Conservation (phyloP, 2,888 invertebrate species). For the Ectropis crepuscularia region DNA sequence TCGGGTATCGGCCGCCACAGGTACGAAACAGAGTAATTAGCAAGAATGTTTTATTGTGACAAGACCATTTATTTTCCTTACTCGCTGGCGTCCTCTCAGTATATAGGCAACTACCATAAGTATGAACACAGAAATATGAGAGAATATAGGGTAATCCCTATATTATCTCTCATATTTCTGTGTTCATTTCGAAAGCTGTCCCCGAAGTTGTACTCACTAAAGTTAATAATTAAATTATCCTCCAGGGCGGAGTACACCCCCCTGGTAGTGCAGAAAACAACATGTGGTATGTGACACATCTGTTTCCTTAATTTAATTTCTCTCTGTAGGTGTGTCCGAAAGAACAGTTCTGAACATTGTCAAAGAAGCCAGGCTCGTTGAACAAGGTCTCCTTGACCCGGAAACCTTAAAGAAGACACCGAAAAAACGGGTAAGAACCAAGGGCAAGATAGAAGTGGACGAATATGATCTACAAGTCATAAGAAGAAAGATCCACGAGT, state of each 20-base stretch:
- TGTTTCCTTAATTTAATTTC: not conserved
- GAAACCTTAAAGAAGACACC: slow-evolving; percentile 74
- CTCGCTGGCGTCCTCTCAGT: too few species aligned
- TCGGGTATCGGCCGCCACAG: slow-evolving; percentile 77
- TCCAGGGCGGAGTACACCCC: too few species aligned
- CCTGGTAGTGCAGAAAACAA: too few species aligned
- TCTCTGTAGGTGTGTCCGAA: slow-evolving; percentile 73
- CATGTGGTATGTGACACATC: too few species aligned
- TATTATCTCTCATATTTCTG: too few species aligned
- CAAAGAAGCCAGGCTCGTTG: slow-evolving; percentile 75
- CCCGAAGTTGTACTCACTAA: too few species aligned
- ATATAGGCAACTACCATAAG: too few species aligned
- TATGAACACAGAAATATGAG: too few species aligned
- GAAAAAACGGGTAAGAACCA: slow-evolving; percentile 75
- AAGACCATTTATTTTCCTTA: not conserved
- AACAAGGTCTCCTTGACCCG: slow-evolving; percentile 76
- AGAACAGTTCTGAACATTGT: slow-evolving; percentile 77
- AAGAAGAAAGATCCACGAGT: slow-evolving; percentile 76
- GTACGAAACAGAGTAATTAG: slow-evolving; percentile 49
- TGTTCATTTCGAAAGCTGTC: too few species aligned
- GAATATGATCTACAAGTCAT: slow-evolving; percentile 78
- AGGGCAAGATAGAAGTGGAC: slow-evolving; percentile 78
- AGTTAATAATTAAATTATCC: too few species aligned
- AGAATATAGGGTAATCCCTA: too few species aligned
- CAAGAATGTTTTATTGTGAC: not conserved